Percentiles rank a stretch among this genome's conserved stretches.
phyloP scores from a whole-genome alignment of 2,888 invertebrate genomes.

The Clostera curtula region DNA sequence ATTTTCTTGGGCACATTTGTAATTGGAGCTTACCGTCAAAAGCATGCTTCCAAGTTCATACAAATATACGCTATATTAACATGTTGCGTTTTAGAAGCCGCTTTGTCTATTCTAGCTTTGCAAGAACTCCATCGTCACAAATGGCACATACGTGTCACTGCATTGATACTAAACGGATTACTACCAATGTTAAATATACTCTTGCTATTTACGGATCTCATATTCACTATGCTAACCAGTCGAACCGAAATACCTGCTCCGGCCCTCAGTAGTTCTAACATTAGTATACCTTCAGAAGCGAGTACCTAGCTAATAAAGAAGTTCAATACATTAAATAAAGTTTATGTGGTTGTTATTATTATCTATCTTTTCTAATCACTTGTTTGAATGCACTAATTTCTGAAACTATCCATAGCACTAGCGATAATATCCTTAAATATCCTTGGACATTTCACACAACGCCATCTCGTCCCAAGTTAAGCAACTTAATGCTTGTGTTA shows the following conservation, averaged over 20 bases:
- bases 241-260: constrained; percentile 20
- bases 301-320: too few relatives aligned
- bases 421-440: too few relatives aligned
- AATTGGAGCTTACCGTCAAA: constrained; percentile 20
- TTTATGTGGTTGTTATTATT: too few relatives aligned
- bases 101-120: constrained; percentile 35
- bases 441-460: too few relatives aligned
- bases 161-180: constrained; percentile 40
- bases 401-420: too few relatives aligned
- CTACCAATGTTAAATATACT: constrained; percentile 44
- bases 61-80: constrained; percentile 40
- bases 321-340: too few relatives aligned
- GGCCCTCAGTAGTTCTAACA: too few relatives aligned
- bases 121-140: constrained; percentile 21
- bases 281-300: too few relatives aligned
- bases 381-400: too few relatives aligned
- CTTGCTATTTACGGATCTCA: constrained; percentile 41
- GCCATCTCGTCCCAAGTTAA: too few relatives aligned
- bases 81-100: constrained; percentile 34
- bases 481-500: too few relatives aligned
- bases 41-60: constrained; percentile 35
- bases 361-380: too few relatives aligned
- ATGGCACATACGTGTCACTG: constrained; percentile 17
- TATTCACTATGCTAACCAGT: constrained; percentile 34
- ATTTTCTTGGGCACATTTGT: constrained; percentile 38